phyloP scores from a whole-genome alignment of 2,113 vertebrate species.

The Xenotilapia caudafasciata region DNA sequence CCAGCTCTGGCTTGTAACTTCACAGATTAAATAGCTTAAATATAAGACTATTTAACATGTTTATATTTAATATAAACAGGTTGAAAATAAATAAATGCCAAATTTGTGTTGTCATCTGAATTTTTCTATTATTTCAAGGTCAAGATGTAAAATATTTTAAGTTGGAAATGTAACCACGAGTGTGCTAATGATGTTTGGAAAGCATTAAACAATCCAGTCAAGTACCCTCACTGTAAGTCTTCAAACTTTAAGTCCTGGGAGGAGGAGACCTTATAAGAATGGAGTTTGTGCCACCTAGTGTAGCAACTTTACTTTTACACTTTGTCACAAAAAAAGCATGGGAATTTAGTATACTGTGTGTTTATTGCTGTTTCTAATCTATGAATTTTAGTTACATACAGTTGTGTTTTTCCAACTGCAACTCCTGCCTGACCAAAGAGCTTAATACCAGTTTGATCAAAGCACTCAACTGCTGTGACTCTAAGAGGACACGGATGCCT shows the following conservation, averaged over 20 bases:
- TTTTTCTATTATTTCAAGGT: not conserved
- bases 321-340: not conserved
- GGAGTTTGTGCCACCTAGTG: constrained; percentile 48
- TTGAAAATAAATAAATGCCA: not conserved
- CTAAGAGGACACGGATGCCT: not conserved
- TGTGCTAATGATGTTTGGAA: not conserved
- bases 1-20: not conserved
- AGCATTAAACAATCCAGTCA: not conserved
- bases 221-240: not conserved
- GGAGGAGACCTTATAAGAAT: not conserved
- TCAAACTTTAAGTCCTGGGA: not conserved
- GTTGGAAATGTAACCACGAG: not conserved
- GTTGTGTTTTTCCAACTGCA: not conserved
- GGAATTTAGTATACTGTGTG: not conserved
- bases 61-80: not conserved
- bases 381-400: not conserved
- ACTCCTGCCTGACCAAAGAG: not conserved
- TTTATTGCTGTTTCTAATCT: not conserved
- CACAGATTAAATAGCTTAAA: not conserved
- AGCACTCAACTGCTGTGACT: not conserved
- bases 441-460: not conserved
- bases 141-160: not conserved
- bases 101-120: not conserved
- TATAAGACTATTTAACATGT: not conserved
- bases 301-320: not conserved